A percentile compares a stretch with the other conserved stretches of the same genome.
phyloP scores from a whole-genome alignment of 2,888 invertebrate genomes.

The Polymixis lichenea region DNA sequence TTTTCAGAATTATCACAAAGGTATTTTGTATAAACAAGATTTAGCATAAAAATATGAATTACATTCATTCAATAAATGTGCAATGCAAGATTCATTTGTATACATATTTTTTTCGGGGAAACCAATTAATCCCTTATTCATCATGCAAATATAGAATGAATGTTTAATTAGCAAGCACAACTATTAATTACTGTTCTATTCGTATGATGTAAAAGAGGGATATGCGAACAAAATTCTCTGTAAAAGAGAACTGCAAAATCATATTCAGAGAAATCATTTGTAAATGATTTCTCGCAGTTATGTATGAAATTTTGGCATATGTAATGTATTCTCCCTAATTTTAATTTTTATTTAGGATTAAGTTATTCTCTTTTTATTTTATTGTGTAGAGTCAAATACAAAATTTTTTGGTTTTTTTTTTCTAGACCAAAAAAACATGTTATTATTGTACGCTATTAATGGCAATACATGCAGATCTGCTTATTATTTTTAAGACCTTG shows the following conservation, averaged over 20 bases:
- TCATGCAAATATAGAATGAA: background rate
- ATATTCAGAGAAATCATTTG: background rate
- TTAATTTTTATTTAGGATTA: too few relatives aligned
- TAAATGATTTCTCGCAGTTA: too few relatives aligned
- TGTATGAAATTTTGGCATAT: too few relatives aligned
- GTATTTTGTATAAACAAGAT: background rate
- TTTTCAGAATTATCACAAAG: background rate
- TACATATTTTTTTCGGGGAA: background rate
- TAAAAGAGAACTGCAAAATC: background rate
- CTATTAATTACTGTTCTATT: background rate
- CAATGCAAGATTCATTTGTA: background rate
- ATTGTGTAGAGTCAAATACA: too few relatives aligned
- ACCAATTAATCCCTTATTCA: background rate
- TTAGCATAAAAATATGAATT: background rate
- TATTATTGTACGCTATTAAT: too few relatives aligned
- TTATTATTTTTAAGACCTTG: too few relatives aligned
- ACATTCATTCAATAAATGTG: background rate
- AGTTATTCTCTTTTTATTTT: too few relatives aligned
- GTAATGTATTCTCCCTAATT: too few relatives aligned
- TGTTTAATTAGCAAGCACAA: background rate
- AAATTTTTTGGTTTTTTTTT: too few relatives aligned
- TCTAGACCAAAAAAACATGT: too few relatives aligned
- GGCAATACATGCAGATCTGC: too few relatives aligned
- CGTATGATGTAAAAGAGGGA: background rate
- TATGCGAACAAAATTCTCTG: background rate